Evolutionary conservation across 2,888 invertebrate species (phyloP).

Genomic region (Hypena proboscidalis): DNA sequence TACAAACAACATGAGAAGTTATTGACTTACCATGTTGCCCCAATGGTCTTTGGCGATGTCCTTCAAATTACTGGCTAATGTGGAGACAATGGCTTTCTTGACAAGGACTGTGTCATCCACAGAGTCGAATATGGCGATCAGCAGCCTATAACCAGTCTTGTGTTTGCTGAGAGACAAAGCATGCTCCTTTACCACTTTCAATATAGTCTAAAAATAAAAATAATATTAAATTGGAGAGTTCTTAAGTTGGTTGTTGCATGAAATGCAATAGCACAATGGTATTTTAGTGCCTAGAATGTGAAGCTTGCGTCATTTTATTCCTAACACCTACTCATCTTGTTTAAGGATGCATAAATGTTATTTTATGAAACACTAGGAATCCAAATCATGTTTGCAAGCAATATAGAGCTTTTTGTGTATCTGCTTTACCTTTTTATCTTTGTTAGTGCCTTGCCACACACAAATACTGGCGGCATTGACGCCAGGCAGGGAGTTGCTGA

Average conservation of each 20-base stretch:
- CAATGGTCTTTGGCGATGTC: conserved; percentile 91
- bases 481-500: conserved; percentile 92
- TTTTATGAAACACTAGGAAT: too few species aligned
- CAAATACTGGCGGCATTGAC: conserved; percentile 92
- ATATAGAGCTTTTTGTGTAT: too few species aligned
- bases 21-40: conserved; percentile 90
- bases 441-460: conserved; percentile 94
- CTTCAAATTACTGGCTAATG: conserved; percentile 87
- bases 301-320: too few species aligned
- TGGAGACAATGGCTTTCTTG: conserved; percentile 91
- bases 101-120: conserved; percentile 97
- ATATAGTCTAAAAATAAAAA: conserved; percentile 86
- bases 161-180: conserved; percentile 92
- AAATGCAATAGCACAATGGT: too few species aligned
- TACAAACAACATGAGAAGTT: not conserved
- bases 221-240: too few species aligned
- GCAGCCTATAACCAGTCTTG: conserved; percentile 93
- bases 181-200: conserved; percentile 95
- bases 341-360: too few species aligned
- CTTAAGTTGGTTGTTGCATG: too few species aligned
- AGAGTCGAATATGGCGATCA: conserved; percentile 93
- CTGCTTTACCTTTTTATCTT: conserved; percentile 90
- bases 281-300: too few species aligned
- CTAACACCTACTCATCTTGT: too few species aligned
- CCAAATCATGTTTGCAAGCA: too few species aligned